Evolutionary conservation across 2,797 vertebrate genomes (phyloP).

Genomic region (Dermochelys coriacea): DNA sequence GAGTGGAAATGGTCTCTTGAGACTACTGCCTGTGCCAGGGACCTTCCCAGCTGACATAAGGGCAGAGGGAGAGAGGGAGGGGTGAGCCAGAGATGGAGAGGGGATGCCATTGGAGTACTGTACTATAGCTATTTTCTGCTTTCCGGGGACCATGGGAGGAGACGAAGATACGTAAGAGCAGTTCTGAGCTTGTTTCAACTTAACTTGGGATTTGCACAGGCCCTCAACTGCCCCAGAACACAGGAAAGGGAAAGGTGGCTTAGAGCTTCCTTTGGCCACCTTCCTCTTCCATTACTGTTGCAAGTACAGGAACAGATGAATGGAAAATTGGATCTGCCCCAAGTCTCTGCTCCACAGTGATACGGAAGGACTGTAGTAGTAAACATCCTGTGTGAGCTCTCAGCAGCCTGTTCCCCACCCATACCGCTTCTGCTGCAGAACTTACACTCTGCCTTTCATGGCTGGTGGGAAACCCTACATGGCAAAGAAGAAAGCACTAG

Average conservation of each 20-base stretch:
- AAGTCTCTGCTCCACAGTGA: not conserved
- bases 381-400: not conserved
- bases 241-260: not conserved
- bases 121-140: accelerated
- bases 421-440: not conserved
- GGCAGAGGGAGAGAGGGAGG: not conserved
- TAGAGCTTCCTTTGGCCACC: not conserved
- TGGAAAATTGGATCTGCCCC: not conserved
- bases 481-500: not conserved
- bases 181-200: not conserved
- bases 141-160: not conserved
- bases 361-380: not conserved
- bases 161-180: not conserved
- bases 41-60: not conserved
- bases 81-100: not conserved
- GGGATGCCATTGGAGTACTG: not conserved
- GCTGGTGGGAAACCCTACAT: not conserved
- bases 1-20: not conserved
- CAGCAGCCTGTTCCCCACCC: not conserved
- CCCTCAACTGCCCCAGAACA: not conserved
- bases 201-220: not conserved
- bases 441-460: not conserved
- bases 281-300: not conserved
- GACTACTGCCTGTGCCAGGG: not conserved
- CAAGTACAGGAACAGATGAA: not conserved